These are phyloP conservation scores for Psilopogon haemacephalus DNA, from an alignment of 2,113 vertebrate species.

Conservation along the genomic window DNA sequence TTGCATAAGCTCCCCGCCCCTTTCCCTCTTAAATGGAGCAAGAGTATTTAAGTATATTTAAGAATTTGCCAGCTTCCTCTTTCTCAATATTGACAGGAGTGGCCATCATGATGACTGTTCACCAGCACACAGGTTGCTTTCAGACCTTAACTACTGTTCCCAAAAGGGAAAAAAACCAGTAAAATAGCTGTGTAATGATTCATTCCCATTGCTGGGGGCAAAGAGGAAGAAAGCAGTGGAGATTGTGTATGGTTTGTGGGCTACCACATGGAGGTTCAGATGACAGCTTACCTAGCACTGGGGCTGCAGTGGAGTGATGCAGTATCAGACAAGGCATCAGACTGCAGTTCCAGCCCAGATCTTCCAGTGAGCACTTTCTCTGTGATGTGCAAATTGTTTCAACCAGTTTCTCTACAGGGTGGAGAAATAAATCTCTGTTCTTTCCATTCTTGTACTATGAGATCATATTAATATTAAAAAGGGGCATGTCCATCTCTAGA, in stretches of 20 bases:
- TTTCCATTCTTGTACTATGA: conserved; percentile 7
- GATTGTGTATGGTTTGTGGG: not conserved
- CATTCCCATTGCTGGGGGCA: rapidly evolving
- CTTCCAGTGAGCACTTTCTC: not conserved
- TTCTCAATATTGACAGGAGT: not conserved
- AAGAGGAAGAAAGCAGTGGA: not conserved
- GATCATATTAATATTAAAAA: conserved; percentile 39
- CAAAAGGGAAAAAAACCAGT: not conserved
- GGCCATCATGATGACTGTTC: not conserved
- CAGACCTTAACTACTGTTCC: not conserved
- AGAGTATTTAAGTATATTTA: not conserved
- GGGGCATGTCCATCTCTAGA: conserved; percentile 16
- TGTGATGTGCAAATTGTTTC: conserved; percentile 50
- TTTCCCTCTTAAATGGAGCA: not conserved
- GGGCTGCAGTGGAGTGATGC: not conserved
- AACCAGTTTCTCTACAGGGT: conserved; percentile 15
- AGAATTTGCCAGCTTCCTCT: not conserved
- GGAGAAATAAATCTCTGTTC: conserved; percentile 28
- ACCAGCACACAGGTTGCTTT: not conserved
- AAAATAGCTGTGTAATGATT: not conserved
- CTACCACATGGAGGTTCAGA: not conserved
- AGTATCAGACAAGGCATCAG: not conserved
- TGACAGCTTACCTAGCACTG: not conserved
- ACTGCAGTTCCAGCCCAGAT: not conserved
- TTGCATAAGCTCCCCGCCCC: not conserved